phyloP scores from a whole-genome alignment of 2,797 vertebrate genomes.

The Pteronotus mesoamericanus region DNA sequence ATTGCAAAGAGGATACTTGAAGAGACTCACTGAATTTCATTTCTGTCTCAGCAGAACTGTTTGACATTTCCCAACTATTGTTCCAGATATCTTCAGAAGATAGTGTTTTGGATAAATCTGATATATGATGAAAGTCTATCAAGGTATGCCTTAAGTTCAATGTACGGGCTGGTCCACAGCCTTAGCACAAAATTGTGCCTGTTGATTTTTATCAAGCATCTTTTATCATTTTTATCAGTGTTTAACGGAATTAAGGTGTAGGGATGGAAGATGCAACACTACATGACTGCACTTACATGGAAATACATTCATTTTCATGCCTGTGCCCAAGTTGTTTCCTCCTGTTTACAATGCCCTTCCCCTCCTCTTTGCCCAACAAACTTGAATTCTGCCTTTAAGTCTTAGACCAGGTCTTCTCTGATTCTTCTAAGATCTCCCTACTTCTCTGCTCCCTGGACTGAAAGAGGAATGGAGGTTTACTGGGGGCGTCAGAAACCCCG shows the following conservation, averaged over 20 bases:
- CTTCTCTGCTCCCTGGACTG: not conserved
- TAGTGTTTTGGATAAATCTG: not conserved
- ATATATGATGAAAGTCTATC: not conserved
- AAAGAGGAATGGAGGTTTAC: not conserved
- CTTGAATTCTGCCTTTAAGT: not conserved
- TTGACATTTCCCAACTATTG: not conserved
- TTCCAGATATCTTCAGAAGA: not conserved
- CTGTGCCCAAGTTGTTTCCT: not conserved
- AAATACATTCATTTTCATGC: not conserved
- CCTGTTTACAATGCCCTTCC: not conserved
- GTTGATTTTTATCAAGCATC: not conserved
- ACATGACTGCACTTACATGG: not conserved
- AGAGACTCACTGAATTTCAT: not conserved
- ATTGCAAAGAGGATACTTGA: not conserved
- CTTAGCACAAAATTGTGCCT: not conserved
- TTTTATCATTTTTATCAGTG: not conserved
- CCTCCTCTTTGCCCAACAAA: not conserved
- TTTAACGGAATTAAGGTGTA: not conserved
- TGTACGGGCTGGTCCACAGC: not conserved
- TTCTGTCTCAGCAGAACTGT: not conserved
- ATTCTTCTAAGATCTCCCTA: not conserved
- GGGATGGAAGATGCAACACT: not conserved
- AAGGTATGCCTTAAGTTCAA: not conserved
- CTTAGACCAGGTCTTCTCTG: not conserved
- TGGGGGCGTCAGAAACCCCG: not conserved